Percentiles rank a stretch among this genome's conserved stretches.
Evolutionary conservation across 2,888 invertebrate species (phyloP).

Genomic region (Tetrapedia diversipes): DNA sequence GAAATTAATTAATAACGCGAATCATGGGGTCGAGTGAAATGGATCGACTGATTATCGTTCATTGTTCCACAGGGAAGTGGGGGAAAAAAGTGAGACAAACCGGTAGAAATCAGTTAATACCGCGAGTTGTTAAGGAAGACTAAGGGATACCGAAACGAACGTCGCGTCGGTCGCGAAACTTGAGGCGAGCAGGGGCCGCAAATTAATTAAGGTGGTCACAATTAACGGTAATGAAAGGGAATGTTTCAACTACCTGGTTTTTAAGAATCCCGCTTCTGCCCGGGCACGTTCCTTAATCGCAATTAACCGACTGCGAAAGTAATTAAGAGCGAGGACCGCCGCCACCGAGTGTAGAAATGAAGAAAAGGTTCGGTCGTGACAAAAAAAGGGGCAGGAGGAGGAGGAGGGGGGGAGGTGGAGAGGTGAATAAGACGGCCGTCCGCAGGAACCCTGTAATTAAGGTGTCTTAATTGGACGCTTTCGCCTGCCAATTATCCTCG

Average conservation of each 20-base stretch:
- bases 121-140: conserved; percentile 24
- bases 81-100: conserved; percentile 16
- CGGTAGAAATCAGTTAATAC: conserved; percentile 41
- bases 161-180: conserved; percentile 26
- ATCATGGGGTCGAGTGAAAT: conserved; percentile 10
- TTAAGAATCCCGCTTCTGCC: conserved; percentile 64
- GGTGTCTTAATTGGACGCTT: conserved; percentile 72
- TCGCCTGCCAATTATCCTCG: conserved; percentile 69
- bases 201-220: conserved; percentile 69
- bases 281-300: conserved; percentile 70
- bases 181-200: conserved; percentile 38
- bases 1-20: conserved; percentile 39
- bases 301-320: conserved; percentile 73
- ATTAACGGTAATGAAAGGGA: conserved; percentile 68
- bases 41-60: conserved; percentile 4
- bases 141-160: conserved; percentile 42
- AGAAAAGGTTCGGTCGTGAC: conserved; percentile 62
- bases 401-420: background rate
- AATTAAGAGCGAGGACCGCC: conserved; percentile 72
- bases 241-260: conserved; percentile 68
- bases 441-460: conserved; percentile 70
- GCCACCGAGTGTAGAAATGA: conserved; percentile 68
- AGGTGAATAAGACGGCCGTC: conserved; percentile 52
- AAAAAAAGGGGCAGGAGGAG: conserved; percentile 35
- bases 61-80: background rate